Evolutionary conservation across 2,888 invertebrate species (phyloP).

Genomic region (Acronicta aceris): DNA sequence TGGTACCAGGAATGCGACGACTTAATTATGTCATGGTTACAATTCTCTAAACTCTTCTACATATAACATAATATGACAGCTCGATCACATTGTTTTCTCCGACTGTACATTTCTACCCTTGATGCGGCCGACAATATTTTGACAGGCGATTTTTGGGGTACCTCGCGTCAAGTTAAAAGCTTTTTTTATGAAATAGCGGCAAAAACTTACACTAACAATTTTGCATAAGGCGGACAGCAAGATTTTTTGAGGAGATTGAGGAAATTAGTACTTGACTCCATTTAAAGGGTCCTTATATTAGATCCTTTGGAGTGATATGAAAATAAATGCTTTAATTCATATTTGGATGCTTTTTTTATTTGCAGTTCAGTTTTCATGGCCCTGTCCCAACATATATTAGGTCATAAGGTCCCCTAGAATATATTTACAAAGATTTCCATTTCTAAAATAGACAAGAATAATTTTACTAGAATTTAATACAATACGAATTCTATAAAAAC

Average conservation of each 20-base stretch:
- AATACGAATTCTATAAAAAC: too few relatives aligned
- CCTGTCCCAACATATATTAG: too few relatives aligned
- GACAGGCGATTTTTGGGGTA: constrained; percentile 78
- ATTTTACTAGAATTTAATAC: too few relatives aligned
- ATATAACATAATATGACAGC: too few relatives aligned
- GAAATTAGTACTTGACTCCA: constrained; percentile 54
- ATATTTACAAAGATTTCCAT: too few relatives aligned
- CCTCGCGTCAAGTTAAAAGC: constrained; percentile 70
- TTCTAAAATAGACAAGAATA: too few relatives aligned
- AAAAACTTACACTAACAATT: constrained; percentile 44
- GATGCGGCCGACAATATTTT: constrained; percentile 79
- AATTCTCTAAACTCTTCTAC: too few relatives aligned
- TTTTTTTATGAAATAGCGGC: constrained; percentile 55
- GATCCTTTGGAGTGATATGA: constrained; percentile 24
- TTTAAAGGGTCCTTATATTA: constrained; percentile 32
- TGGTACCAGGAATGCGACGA: too few relatives aligned
- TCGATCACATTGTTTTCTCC: constrained; percentile 11
- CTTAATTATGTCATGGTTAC: too few relatives aligned
- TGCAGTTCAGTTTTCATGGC: too few relatives aligned
- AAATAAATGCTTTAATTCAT: constrained; percentile 20
- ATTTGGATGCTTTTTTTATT: constrained; percentile 3
- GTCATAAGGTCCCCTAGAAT: too few relatives aligned
- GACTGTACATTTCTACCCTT: constrained; percentile 69
- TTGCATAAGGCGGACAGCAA: constrained; percentile 46
- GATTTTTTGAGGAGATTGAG: constrained; percentile 46